Base-by-base conservation (phyloP, 2,888 invertebrate genomes). In the Protonemura montana region DNA sequence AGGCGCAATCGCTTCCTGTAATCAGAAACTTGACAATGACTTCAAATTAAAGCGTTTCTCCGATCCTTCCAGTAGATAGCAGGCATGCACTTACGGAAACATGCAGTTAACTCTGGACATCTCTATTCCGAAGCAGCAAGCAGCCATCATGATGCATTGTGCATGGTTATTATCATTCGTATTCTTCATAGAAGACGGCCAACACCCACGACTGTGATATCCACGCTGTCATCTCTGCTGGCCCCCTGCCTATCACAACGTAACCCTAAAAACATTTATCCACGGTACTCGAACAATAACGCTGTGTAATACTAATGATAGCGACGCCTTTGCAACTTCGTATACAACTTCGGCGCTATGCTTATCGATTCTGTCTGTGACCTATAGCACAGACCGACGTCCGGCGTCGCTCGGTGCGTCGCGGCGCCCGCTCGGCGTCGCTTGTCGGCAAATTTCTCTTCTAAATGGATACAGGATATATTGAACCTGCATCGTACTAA, bases 281-380 rank as follows among this genome's bases (percentile, higher is more conserved):
- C 59, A 59, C 59, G 13, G 59, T 13, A 59, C 59, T 59, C 35
- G 59, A 2, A 59, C 1, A 59, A 59, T 21, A 35, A 10, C 59
- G 7, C 59, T 59, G 16, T 59, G 16, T 10, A 2, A 59, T 10
- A 59, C 59, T 78, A 78, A 78, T 26, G 78, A 78, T 26, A 7
- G 28, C 28, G 28, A 78, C 78, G 78, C 78, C 78, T 78, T 16
- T 16, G 21, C 59, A 21, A 10, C 6, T 10, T 59, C 59, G 13
- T 59, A n/a, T n/a, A n/a, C n/a, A 59, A 16, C 10, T 78, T 78
- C 78, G 78, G 27, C 78, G 78, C 78, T 78, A 26, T 76, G 28
- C 28, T 78, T 27, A 78, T 78, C 28, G 78, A 78, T 78, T 78
- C 28, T 2, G 78, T 78, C 78, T 78, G 78, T 78, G 78, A 78